Conservation (phyloP, 2,797 vertebrate genomes). For the Pseudochromis fuscus region DNA sequence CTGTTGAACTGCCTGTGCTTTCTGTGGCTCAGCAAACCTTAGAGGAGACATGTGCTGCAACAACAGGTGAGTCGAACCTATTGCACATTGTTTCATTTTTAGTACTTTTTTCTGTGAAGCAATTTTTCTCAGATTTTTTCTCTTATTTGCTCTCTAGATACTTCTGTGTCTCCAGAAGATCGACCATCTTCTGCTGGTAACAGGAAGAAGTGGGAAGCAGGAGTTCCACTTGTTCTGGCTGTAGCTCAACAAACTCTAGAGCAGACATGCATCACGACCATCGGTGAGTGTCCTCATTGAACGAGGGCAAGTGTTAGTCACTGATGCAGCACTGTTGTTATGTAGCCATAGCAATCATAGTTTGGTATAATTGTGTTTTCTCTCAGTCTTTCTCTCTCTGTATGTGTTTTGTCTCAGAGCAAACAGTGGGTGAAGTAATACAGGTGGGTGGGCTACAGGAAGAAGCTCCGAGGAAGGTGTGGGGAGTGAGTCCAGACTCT, state of each 20-base stretch:
- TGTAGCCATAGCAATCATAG: no score
- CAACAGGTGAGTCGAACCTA: constrained; percentile 43
- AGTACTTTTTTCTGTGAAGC: no score
- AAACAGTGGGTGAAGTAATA: constrained; percentile 89
- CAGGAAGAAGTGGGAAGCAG: constrained; percentile 92
- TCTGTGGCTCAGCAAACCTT: constrained; percentile 85
- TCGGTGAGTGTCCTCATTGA: constrained; percentile 76
- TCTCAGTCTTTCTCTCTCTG: background rate
- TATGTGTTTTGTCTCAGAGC: constrained; percentile 75
- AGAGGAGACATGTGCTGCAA: constrained; percentile 81
- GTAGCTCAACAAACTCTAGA: constrained; percentile 88
- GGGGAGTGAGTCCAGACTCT: constrained; percentile 88
- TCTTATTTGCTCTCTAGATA: constrained; percentile 22
- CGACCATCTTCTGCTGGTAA: constrained; percentile 81
- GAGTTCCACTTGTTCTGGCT: constrained; percentile 86
- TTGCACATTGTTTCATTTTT: no score
- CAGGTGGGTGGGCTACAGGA: constrained; percentile 81
- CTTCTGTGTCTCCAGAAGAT: constrained; percentile 69
- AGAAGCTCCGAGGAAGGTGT: constrained; percentile 87
- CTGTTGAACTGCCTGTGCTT: constrained; percentile 86
- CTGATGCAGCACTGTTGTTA: no score
- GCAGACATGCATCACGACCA: constrained; percentile 82
- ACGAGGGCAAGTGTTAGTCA: background rate
- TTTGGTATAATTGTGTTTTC: background rate
- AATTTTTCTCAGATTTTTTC: background rate